phyloP scores from a whole-genome alignment of 2,797 vertebrate genomes.

The Salmo trutta region DNA sequence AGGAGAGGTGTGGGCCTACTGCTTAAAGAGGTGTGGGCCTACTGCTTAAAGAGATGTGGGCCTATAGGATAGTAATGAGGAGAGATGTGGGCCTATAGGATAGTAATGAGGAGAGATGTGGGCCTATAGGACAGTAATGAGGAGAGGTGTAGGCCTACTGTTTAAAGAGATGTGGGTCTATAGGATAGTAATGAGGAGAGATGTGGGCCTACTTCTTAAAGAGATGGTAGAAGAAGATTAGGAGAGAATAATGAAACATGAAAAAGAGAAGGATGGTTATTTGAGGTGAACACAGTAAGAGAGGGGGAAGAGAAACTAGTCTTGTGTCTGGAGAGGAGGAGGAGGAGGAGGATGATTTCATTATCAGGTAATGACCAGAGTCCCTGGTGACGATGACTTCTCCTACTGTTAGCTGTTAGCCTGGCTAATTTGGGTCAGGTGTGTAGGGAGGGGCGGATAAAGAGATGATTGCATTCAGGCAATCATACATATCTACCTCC shows the following conservation, averaged over 20 bases:
- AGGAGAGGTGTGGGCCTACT: too few species aligned
- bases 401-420: constrained; percentile 57
- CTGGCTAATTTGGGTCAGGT: constrained; percentile 69
- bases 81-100: too few species aligned
- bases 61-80: too few species aligned
- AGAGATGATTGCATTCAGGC: constrained; percentile 1
- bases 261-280: neutral
- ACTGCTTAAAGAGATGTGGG: too few species aligned
- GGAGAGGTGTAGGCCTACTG: too few species aligned
- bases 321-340: constrained; percentile 27
- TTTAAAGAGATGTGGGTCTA: too few species aligned
- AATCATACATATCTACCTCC: neutral
- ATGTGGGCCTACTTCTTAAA: neutral
- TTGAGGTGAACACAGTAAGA: neutral
- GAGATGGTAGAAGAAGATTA: neutral
- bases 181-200: too few species aligned
- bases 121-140: too few species aligned
- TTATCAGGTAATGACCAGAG: constrained; percentile 52
- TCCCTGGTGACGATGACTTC: constrained; percentile 64
- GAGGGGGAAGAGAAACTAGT: neutral
- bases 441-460: constrained; percentile 57
- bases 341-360: constrained; percentile 64
- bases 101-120: too few species aligned
- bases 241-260: too few species aligned
- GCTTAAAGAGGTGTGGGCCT: too few species aligned